Conservation (phyloP, 2,113 vertebrate genomes). For the Crotalus tigris region DNA sequence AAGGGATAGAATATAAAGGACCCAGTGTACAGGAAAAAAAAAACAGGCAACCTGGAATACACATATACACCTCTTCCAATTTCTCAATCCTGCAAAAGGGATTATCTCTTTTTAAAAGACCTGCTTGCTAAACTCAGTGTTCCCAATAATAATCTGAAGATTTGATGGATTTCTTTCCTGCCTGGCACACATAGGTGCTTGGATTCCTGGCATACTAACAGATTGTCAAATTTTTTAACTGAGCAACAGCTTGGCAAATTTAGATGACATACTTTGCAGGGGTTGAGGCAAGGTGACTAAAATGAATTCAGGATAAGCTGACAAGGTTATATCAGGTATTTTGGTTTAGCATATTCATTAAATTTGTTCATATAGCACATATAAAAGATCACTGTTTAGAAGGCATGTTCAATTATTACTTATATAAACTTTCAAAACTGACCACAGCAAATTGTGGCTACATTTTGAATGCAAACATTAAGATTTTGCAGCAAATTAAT, state of each 20-base stretch:
- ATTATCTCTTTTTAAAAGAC: background rate
- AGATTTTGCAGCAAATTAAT: background rate
- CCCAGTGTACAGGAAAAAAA: background rate
- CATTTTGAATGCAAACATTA: background rate
- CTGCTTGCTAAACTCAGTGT: background rate
- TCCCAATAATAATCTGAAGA: background rate
- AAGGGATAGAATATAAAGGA: background rate
- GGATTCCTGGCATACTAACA: background rate
- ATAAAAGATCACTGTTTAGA: background rate
- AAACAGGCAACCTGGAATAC: background rate
- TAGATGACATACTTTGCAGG: background rate
- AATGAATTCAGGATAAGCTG: background rate
- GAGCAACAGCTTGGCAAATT: background rate
- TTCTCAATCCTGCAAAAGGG: background rate
- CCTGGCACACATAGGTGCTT: background rate
- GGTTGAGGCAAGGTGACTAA: conserved; percentile 7
- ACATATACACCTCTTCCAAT: background rate
- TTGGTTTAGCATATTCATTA: background rate
- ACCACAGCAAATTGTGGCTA: conserved; percentile 13
- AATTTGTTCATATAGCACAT: background rate
- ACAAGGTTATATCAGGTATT: conserved; percentile 3
- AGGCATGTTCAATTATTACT: background rate
- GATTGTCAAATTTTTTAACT: background rate
- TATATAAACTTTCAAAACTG: background rate
- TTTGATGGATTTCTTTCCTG: background rate